Percentiles rank a stretch among this genome's conserved stretches.
Conservation (phyloP, 2,888 invertebrate genomes). For the Gortyna flavago region DNA sequence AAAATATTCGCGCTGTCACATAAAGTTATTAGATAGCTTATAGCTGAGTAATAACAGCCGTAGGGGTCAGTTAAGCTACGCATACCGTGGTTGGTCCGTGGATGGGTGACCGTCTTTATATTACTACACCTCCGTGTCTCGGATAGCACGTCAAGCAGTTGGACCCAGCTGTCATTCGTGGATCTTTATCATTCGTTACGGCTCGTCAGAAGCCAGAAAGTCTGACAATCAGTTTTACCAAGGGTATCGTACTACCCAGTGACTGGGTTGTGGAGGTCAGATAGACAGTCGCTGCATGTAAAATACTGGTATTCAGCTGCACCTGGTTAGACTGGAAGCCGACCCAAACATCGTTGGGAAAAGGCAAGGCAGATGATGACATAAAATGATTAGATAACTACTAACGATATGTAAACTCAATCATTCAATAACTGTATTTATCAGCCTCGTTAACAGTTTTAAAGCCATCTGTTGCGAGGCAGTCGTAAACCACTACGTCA, state of each 20-base stretch:
- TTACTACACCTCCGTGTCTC: too few relatives aligned
- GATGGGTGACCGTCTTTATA: too few relatives aligned
- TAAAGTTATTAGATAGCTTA: not conserved
- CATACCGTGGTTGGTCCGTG: too few relatives aligned
- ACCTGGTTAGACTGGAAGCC: not conserved
- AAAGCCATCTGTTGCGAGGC: conserved; percentile 47
- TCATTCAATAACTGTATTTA: conserved; percentile 42
- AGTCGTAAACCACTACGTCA: conserved; percentile 69
- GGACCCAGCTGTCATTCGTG: too few relatives aligned
- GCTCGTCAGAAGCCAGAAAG: too few relatives aligned
- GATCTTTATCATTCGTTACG: too few relatives aligned
- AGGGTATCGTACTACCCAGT: too few relatives aligned
- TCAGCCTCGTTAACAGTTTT: conserved; percentile 36
- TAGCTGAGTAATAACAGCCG: too few relatives aligned
- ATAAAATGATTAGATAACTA: not conserved
- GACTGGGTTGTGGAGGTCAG: too few relatives aligned
- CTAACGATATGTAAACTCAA: conserved; percentile 5
- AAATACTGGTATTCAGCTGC: not conserved
- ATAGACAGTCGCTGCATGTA: not conserved
- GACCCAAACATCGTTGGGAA: not conserved
- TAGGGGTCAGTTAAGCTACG: too few relatives aligned
- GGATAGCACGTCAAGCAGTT: too few relatives aligned
- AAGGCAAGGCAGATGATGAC: not conserved
- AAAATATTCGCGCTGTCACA: not conserved
- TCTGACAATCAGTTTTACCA: too few relatives aligned